Conservation (phyloP, 2,888 invertebrate genomes). For the Gortyna flavago region DNA sequence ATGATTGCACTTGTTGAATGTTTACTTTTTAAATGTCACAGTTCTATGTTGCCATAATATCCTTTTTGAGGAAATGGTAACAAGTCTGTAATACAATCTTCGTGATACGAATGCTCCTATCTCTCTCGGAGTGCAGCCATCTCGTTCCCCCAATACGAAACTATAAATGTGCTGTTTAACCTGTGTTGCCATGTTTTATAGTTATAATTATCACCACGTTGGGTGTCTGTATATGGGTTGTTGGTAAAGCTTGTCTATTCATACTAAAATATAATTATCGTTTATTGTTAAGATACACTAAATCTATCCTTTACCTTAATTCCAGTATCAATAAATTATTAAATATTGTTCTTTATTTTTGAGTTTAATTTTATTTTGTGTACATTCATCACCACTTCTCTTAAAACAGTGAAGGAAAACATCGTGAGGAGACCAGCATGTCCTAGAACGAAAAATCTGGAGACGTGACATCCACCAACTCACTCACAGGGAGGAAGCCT, state of each 20-base stretch:
- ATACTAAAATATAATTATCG: slow-evolving; percentile 75
- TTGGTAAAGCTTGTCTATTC: slow-evolving; percentile 80
- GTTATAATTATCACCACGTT: slow-evolving; percentile 75
- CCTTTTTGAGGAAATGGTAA: slow-evolving; percentile 29
- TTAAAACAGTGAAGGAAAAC: not conserved
- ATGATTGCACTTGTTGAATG: slow-evolving; percentile 55
- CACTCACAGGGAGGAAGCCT: not conserved
- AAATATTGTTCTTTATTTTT: slow-evolving; percentile 81
- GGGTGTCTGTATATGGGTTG: slow-evolving; percentile 87
- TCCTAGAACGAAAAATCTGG: not conserved
- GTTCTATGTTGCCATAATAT: not conserved
- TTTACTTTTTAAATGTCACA: slow-evolving; percentile 41
- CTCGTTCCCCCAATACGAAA: slow-evolving; percentile 47
- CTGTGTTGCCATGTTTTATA: slow-evolving; percentile 74
- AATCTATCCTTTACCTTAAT: slow-evolving; percentile 86
- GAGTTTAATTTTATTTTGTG: slow-evolving; percentile 63
- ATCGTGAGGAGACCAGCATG: not conserved
- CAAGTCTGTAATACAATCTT: not conserved
- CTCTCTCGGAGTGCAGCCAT: slow-evolving; percentile 28
- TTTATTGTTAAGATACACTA: slow-evolving; percentile 81
- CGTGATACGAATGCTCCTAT: not conserved
- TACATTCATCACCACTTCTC: not conserved
- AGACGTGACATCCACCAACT: not conserved
- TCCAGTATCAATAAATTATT: slow-evolving; percentile 87
- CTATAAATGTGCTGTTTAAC: slow-evolving; percentile 57